Percentiles rank a stretch among this genome's conserved stretches.
Evolutionary conservation across 2,797 vertebrate genomes (phyloP).

Genomic region (Eospalax fontanierii): DNA sequence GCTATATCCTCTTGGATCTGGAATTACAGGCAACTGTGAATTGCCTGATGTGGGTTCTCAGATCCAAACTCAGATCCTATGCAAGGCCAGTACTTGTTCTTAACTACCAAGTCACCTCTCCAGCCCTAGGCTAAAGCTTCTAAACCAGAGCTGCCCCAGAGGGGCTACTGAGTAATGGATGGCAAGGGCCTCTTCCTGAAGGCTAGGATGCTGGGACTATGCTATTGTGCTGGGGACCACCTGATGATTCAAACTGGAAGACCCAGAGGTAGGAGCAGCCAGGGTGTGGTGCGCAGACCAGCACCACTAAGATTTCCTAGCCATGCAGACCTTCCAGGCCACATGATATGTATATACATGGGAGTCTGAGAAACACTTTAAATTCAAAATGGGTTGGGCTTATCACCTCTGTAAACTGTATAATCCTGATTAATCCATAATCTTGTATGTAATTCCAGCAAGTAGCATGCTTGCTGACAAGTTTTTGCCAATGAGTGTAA

Average conservation of each 20-base stretch:
- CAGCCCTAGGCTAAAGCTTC: background rate
- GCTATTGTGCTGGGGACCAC: background rate
- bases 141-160: background rate
- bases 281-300: background rate
- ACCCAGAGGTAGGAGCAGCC: background rate
- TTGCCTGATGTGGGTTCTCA: background rate
- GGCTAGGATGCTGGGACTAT: too few relatives aligned
- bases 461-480: too few relatives aligned
- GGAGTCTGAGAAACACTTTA: background rate
- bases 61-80: background rate
- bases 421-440: fast-evolving
- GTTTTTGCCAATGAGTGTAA: background rate
- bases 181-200: background rate
- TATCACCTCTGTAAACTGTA: background rate
- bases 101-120: background rate
- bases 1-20: background rate
- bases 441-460: too few relatives aligned
- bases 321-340: background rate
- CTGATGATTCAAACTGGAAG: background rate
- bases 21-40: background rate
- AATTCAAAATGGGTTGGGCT: background rate
- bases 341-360: fast-evolving
- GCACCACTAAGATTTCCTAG: background rate
- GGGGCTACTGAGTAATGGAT: background rate
- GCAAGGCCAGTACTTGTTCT: background rate